Conservation (phyloP, 1,140 invertebrate genomes). For the Brachionus sp. region DNA sequence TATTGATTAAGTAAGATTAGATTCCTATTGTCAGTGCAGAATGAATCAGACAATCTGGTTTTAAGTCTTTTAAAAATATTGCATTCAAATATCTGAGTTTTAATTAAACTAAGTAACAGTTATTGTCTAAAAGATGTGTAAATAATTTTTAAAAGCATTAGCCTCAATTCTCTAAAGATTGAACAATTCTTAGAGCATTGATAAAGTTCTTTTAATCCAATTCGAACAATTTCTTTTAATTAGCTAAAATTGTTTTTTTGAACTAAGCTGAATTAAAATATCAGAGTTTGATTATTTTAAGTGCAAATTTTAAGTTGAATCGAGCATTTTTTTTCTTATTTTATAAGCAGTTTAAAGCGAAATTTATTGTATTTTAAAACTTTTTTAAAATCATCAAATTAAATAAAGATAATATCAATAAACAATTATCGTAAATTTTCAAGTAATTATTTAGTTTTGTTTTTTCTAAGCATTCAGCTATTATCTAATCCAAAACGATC, state of each 20-base stretch:
- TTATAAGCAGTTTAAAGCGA: background rate
- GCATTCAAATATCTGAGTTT: background rate
- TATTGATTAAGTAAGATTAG: background rate
- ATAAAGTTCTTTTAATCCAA: background rate
- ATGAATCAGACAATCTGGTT: background rate
- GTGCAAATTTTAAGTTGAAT: background rate
- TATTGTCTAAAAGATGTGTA: background rate
- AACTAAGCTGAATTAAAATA: no score
- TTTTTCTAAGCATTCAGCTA: background rate
- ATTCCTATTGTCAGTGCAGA: background rate
- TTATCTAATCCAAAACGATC: background rate
- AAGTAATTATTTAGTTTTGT: background rate
- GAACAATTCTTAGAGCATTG: background rate
- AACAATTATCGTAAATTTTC: background rate
- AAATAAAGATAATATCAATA: constrained; percentile 13
- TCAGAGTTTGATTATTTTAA: background rate
- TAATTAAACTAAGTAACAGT: background rate
- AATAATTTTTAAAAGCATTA: background rate
- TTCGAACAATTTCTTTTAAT: background rate
- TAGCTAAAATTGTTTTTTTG: background rate
- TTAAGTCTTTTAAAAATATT: background rate
- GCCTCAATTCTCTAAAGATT: background rate
- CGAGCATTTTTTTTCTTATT: background rate
- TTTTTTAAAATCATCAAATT: background rate
- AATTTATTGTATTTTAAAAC: background rate